A percentile compares a stretch with the other conserved stretches of the same genome.
These are phyloP conservation scores for Aphaenogaster rudis DNA, from an alignment of 1,140 invertebrate genomes.

Conservation along the genomic window DNA sequence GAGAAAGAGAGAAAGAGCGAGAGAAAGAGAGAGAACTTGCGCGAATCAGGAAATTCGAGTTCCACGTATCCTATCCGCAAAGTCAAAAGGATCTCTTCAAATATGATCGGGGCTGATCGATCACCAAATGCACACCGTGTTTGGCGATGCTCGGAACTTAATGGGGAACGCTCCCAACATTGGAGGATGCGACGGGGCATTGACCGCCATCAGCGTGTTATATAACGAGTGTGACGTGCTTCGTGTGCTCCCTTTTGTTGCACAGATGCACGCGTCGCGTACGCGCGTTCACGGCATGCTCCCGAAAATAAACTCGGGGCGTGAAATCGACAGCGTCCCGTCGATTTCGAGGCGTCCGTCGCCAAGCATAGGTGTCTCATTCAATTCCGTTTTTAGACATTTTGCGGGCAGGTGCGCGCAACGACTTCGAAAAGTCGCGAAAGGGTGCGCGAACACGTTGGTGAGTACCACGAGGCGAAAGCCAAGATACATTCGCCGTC, in stretches of 20 bases:
- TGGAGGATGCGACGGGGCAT: neutral
- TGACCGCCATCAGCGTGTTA: neutral
- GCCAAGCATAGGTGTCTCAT: neutral
- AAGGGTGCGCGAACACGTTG: constrained; percentile 11
- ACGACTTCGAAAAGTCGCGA: constrained; percentile 3
- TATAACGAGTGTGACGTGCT: neutral
- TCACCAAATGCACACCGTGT: neutral
- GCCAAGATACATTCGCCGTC: neutral
- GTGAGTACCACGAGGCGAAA: constrained; percentile 11
- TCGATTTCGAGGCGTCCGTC: neutral
- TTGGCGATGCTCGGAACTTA: neutral
- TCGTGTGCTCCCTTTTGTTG: neutral
- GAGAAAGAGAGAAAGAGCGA: neutral
- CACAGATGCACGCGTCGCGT: neutral
- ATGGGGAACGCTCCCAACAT: neutral
- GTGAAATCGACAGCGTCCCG: neutral
- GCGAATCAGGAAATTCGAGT: neutral
- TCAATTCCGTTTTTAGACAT: neutral
- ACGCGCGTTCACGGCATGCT: neutral
- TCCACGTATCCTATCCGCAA: neutral
- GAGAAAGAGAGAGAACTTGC: neutral
- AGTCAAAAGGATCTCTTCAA: neutral
- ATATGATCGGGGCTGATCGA: neutral
- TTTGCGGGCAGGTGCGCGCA: constrained; percentile 5
- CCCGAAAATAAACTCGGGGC: neutral